These are phyloP conservation scores for Palaemon carinicauda DNA, from an alignment of 1,140 invertebrate species.

Conservation along the genomic window DNA sequence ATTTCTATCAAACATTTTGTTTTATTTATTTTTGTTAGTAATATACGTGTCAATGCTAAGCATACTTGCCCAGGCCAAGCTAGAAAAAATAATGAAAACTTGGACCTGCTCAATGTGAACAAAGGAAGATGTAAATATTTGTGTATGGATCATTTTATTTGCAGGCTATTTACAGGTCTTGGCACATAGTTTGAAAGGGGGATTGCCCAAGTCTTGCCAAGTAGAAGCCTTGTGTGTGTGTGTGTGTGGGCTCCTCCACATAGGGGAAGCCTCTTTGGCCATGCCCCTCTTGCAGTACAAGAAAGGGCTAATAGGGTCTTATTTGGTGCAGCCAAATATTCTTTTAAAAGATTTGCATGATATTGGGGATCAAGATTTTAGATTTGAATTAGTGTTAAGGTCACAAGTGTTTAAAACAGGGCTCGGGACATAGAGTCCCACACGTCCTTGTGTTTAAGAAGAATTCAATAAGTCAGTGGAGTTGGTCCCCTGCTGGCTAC, in stretches of 20 bases:
- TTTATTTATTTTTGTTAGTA: conserved; percentile 47
- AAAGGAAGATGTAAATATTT: conserved; percentile 53
- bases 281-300: conserved; percentile 28
- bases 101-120: conserved; percentile 50
- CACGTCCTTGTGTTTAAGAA: neutral
- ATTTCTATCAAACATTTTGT: conserved; percentile 22
- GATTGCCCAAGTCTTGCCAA: conserved; percentile 11
- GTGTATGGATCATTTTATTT: conserved; percentile 36
- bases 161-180: conserved; percentile 9
- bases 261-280: conserved; percentile 5
- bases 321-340: conserved; percentile 22
- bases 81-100: conserved; percentile 19
- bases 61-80: conserved; percentile 43
- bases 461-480: conserved; percentile 38
- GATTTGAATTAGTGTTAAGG: conserved; percentile 36
- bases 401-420: conserved; percentile 11
- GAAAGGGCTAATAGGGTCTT: neutral
- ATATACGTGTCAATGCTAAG: conserved; percentile 26
- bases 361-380: conserved; percentile 49
- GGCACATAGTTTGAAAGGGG: conserved; percentile 3
- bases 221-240: neutral
- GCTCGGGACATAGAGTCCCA: neutral
- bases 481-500: conserved; percentile 46
- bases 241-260: neutral
- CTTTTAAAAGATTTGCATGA: conserved; percentile 37